phyloP scores from a whole-genome alignment of 2,113 vertebrate species.

The Scomber scombrus region DNA sequence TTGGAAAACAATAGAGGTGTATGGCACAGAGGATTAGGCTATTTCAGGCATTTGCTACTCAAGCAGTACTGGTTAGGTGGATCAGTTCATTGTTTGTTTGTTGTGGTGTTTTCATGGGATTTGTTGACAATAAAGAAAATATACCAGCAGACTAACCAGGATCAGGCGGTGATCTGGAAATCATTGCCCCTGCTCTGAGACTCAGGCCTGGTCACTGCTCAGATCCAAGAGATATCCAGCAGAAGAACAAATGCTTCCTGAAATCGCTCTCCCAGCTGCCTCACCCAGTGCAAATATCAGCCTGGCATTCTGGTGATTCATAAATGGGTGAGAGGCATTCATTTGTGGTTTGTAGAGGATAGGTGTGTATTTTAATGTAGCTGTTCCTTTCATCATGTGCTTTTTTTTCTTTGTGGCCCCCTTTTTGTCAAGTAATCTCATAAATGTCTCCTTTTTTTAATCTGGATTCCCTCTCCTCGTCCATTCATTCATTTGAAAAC shows the following conservation, averaged over 20 bases:
- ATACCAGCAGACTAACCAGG: neutral
- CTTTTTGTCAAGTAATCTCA: slow-evolving; percentile 28
- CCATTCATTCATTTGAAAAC: neutral
- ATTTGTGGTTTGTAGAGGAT: slow-evolving; percentile 38
- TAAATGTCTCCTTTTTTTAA: slow-evolving; percentile 18
- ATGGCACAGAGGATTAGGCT: neutral
- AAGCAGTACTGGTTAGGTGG: neutral
- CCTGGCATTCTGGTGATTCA: slow-evolving; percentile 68
- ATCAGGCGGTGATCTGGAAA: slow-evolving; percentile 4
- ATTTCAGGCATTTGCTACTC: neutral
- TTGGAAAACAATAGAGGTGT: neutral
- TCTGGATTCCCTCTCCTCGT: slow-evolving; percentile 12
- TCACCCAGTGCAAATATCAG: slow-evolving; percentile 72
- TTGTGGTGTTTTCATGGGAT: neutral
- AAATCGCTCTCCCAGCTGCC: slow-evolving; percentile 42
- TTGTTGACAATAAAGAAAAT: neutral
- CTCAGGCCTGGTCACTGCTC: slow-evolving; percentile 2
- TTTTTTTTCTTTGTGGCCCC: slow-evolving; percentile 14
- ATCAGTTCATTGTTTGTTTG: neutral
- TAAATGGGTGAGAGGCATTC: slow-evolving; percentile 61
- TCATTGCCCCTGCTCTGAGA: neutral
- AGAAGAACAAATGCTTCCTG: slow-evolving; percentile 37
- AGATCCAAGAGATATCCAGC: slow-evolving; percentile 40
- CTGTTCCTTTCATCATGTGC: slow-evolving; percentile 41
- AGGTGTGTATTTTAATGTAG: slow-evolving; percentile 49